phyloP scores from a whole-genome alignment of 2,797 vertebrate genomes.

The Melanotaenia parkinsoni region DNA sequence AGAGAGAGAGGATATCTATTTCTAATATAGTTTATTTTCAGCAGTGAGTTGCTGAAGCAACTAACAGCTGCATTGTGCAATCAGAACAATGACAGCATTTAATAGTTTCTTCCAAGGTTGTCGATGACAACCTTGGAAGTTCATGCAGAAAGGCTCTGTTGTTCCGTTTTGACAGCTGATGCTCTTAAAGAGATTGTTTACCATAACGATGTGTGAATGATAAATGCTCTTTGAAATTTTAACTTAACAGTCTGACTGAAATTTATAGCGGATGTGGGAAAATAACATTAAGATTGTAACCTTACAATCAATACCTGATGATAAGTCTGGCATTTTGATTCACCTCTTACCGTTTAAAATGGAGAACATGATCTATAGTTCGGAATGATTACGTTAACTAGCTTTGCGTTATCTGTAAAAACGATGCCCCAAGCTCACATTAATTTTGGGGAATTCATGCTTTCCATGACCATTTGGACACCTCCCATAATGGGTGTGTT shows the following conservation, averaged over 20 bases:
- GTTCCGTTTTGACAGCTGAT: constrained; percentile 35
- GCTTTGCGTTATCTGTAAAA: constrained; percentile 5
- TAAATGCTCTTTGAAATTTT: constrained; percentile 45
- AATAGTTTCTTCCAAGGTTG: constrained; percentile 47
- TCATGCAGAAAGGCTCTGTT: constrained; percentile 27
- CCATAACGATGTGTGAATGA: constrained; percentile 27
- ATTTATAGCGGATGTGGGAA: constrained; percentile 11
- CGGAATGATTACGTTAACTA: constrained; percentile 28
- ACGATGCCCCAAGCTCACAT: constrained; percentile 3
- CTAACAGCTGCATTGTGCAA: constrained; percentile 72
- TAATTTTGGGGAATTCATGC: neutral
- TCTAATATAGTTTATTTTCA: constrained; percentile 65
- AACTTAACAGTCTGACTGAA: constrained; percentile 30
- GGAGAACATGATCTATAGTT: constrained; percentile 24
- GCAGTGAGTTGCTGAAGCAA: constrained; percentile 60
- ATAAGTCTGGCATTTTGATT: constrained; percentile 10
- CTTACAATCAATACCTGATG: constrained; percentile 40
- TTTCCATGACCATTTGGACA: neutral
- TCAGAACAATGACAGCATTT: constrained; percentile 60
- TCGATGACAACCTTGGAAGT: constrained; percentile 25
- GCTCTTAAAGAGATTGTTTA: constrained; percentile 57
- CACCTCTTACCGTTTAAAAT: constrained; percentile 15
- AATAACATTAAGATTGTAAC: constrained; percentile 24
- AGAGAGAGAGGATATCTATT: constrained; percentile 48
- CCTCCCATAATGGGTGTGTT: too few relatives aligned